phyloP scores from a whole-genome alignment of 2,113 vertebrate genomes.

The Macquaria ambigua region DNA sequence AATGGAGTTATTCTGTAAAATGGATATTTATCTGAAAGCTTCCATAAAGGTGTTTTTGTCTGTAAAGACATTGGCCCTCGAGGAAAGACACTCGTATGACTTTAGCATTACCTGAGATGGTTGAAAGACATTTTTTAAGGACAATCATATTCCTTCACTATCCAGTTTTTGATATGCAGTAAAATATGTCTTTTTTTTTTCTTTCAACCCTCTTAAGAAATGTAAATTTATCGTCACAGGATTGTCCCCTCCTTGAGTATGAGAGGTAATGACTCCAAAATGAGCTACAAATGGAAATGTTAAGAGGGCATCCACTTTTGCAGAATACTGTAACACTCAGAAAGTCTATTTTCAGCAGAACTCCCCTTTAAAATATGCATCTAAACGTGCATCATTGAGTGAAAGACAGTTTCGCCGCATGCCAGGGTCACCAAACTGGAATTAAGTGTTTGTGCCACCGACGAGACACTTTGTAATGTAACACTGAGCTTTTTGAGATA shows the following conservation, averaged over 20 bases:
- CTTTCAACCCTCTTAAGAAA: background rate
- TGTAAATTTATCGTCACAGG: background rate
- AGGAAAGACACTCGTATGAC: background rate
- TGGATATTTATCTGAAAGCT: background rate
- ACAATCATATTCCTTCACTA: background rate
- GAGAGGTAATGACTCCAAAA: background rate
- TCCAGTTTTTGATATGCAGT: background rate
- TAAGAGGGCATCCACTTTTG: background rate
- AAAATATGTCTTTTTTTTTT: background rate
- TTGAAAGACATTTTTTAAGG: conserved; percentile 8
- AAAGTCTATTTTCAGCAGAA: conserved; percentile 26
- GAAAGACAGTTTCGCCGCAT: background rate
- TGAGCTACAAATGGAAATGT: background rate
- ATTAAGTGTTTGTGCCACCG: background rate
- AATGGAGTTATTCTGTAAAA: conserved; percentile 14
- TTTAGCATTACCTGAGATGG: background rate
- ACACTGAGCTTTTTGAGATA: background rate
- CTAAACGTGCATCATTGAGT: background rate
- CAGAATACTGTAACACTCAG: background rate
- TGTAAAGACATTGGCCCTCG: conserved; percentile 1
- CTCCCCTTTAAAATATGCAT: conserved; percentile 31
- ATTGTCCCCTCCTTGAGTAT: background rate
- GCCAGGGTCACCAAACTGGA: conserved; percentile 1
- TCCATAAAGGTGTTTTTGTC: background rate
- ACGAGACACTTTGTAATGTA: conserved; percentile 6